Evolutionary conservation across 2,797 vertebrate genomes (phyloP), one percentile per base, ranked within the genome.

Genomic region (Ambastaia sidthimunki): DNA sequence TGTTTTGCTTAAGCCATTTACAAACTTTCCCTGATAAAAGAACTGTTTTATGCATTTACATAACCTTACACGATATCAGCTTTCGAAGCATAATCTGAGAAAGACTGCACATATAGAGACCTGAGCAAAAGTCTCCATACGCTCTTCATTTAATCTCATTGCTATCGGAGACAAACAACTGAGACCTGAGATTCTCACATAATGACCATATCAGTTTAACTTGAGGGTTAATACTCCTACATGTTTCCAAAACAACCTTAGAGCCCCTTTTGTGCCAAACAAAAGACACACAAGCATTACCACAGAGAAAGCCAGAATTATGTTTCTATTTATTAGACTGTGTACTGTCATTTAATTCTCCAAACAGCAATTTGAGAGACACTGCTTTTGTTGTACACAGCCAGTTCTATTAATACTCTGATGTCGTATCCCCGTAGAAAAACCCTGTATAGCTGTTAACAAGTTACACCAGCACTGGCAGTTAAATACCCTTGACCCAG

Each of bases 401-500:
- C 18, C 19, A 28, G 15, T 59, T 57, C 3, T 47, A 10, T 68
- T 44, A 15, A 68, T 47, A 68, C 34, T 41, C 11, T 10, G 52
- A 67, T 44, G 31, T 28, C 52, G 41, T 19, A 34, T 34, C 10
- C 11, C 19, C 54, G n/a, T 55, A 55, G 34, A 52, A 44, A 66
- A 23, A 23, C n/a, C 28, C 18, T 52, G 50, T 23, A 25, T 59
- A 23, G 13, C 25, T 25, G 55, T 15, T 52, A 18, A 13, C 23
- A 28, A 31, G 25, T 28, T 60, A 28, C 23, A 57, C 34, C 4
- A 41, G 19, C n/a, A 57, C 28, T n/a, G 31, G 62, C 55, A 34
- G 66, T 18, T 69, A 69, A 84, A 75, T 70, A 48, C 66, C 78
- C 73, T 81, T 74, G 60, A 72, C 76, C 55, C 66, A 60, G 67